Percentiles rank a stretch among this genome's conserved stretches.
Evolutionary conservation across 2,888 invertebrate genomes (phyloP).

Genomic region (Allophyes oxyacanthae): DNA sequence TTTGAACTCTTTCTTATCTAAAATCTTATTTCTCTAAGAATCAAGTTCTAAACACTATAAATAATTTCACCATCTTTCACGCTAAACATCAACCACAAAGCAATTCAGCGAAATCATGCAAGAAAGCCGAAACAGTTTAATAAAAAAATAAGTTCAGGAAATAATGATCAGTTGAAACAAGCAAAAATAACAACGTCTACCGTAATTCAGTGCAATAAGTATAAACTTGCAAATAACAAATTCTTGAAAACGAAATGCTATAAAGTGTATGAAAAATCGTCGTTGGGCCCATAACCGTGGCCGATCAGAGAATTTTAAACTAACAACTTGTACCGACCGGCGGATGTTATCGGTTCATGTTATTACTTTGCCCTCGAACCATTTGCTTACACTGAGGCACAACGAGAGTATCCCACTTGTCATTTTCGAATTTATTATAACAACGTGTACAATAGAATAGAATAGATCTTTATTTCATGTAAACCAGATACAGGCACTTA

Average conservation of each 20-base stretch:
- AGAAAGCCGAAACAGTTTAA: too few species aligned
- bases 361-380: conserved; percentile 72
- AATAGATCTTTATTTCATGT: too few species aligned
- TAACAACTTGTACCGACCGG: conserved; percentile 61
- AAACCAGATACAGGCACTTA: too few species aligned
- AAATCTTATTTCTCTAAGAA: too few species aligned
- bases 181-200: conserved; percentile 5
- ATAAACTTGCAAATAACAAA: conserved; percentile 5
- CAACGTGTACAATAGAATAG: too few species aligned
- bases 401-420: conserved; percentile 44
- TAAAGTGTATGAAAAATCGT: conserved; percentile 50
- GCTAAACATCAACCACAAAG: too few species aligned
- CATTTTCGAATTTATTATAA: background rate
- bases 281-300: conserved; percentile 34
- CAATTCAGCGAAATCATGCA: too few species aligned
- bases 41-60: too few species aligned
- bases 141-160: too few species aligned
- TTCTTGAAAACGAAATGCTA: conserved; percentile 24
- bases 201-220: conserved; percentile 1
- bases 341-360: conserved; percentile 67
- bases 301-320: conserved; percentile 63
- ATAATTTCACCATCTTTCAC: too few species aligned
- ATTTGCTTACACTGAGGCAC: conserved; percentile 55
- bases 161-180: too few species aligned
- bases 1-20: too few species aligned